Evolutionary conservation across 2,113 vertebrate genomes (phyloP).

Genomic region (Scomber colias): DNA sequence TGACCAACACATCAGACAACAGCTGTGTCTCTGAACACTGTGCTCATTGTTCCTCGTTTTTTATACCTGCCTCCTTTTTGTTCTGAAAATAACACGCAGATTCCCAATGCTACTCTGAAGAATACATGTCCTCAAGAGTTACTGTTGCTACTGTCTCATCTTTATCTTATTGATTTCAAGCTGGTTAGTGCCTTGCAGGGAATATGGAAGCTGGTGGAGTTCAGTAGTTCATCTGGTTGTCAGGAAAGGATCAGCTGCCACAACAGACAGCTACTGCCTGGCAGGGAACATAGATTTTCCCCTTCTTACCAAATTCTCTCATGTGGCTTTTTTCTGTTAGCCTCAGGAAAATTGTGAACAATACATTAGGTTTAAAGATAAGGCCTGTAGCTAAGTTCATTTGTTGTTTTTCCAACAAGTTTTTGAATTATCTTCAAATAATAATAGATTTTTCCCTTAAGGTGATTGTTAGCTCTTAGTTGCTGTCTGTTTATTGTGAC

Average conservation of each 20-base stretch:
- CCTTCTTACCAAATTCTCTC: background rate
- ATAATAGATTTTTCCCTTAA: background rate
- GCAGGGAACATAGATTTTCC: background rate
- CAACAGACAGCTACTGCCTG: background rate
- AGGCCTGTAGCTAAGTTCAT: constrained; percentile 4
- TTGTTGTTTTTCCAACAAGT: background rate
- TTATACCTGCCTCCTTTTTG: constrained; percentile 32
- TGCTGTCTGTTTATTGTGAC: background rate
- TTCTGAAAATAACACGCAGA: constrained; percentile 34
- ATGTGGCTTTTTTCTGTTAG: constrained; percentile 6
- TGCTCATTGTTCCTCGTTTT: constrained; percentile 46
- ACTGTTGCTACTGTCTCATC: constrained; percentile 18
- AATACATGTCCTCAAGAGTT: constrained; percentile 41
- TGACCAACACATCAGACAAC: background rate
- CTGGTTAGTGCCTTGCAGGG: constrained; percentile 26
- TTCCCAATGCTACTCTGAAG: constrained; percentile 15
- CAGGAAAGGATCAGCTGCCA: constrained; percentile 8
- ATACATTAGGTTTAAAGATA: constrained; percentile 6
- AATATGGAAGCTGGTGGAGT: constrained; percentile 9
- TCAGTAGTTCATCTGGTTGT: constrained; percentile 22
- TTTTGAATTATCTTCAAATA: background rate
- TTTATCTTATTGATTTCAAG: constrained; percentile 44
- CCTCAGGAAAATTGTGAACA: background rate
- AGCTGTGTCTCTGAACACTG: constrained; percentile 20
- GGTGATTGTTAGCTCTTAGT: background rate